phyloP scores from a whole-genome alignment of 1,140 invertebrate genomes.

The Diachasmimorpha longicaudata region DNA sequence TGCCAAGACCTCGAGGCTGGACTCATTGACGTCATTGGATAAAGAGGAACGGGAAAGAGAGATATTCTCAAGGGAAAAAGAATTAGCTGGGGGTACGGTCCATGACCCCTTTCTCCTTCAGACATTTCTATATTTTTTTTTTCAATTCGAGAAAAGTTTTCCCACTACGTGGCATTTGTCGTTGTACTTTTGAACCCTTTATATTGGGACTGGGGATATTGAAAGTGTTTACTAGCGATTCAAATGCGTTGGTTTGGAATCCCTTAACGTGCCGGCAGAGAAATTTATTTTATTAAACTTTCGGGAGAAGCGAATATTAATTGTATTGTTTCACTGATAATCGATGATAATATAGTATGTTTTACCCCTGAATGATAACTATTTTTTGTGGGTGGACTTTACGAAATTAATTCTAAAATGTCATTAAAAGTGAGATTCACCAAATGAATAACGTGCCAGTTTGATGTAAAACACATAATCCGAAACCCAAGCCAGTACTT shows the following conservation, averaged over 20 bases:
- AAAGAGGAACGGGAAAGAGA: not conserved
- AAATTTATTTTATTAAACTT: not conserved
- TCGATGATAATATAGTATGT: too few relatives aligned
- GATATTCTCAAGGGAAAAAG: constrained; percentile 37
- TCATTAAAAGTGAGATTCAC: not conserved
- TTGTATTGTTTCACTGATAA: too few relatives aligned
- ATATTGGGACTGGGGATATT: not conserved
- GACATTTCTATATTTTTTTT: constrained; percentile 17
- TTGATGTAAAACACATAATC: not conserved
- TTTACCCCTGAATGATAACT: too few relatives aligned
- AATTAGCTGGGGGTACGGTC: constrained; percentile 42
- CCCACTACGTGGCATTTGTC: constrained; percentile 6
- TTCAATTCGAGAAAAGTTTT: constrained; percentile 20
- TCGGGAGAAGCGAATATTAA: too few relatives aligned
- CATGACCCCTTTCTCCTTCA: constrained; percentile 10
- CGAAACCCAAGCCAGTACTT: not conserved
- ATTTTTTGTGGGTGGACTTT: too few relatives aligned
- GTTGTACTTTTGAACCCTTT: not conserved
- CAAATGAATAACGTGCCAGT: not conserved
- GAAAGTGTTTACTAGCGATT: not conserved
- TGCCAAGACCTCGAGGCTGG: constrained; percentile 41
- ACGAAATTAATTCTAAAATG: too few relatives aligned
- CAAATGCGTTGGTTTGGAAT: not conserved
- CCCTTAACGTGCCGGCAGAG: not conserved
- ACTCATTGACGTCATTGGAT: constrained; percentile 51